Evolutionary conservation across 2,797 vertebrate species (phyloP), one percentile per base, ranked within the genome.

Genomic region (Spinus olivaceus): DNA sequence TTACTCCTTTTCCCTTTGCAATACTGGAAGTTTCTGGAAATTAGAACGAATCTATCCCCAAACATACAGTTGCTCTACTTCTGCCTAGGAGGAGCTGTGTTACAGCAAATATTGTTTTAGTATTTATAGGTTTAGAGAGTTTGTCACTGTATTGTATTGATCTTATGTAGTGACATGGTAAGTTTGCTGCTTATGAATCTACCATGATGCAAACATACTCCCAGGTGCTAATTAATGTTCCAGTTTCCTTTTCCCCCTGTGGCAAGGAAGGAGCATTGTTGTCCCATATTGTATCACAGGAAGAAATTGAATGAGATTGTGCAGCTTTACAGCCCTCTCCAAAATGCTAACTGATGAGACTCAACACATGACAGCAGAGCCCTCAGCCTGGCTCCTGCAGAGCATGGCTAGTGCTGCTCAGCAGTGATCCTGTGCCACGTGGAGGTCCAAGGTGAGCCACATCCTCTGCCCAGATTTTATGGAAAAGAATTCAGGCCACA

Each of bases 1-100:
- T 80, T 63, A 49, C 22, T 83, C 14, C 28, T 11, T 69, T 88
- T 32, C 35, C 8, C 9, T 91, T 72, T 27, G 69, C 10, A 61
- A 10, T 78, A 30, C 30, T 88, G 50, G 50, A 87, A 86, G 12
- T 83, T 96, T 92, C 85, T 79, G 47, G 42, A 86, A 57, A 65
- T 41, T 1, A 1, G 37, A 86, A 47, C 0, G 0, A 15, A 30
- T 86, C 39, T 84, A 33, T 18, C 41, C 30, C 10, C 8, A 8
- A 60, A 28, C 3, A 49, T 28, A 73, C 8, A 46, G 17, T 59
- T 61, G 11, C 24, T 57, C 19, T 59, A 27, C 42, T 92, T 21
- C 53, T 88, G 42, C 35, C 41, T 88, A 71, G 69, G 72, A 92
- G 60, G 56, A 80, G 60, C 53, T 89, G 32, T 50, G n/a, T 49